Conservation (phyloP, 2,113 vertebrate genomes). For the Ciconia maguari region DNA sequence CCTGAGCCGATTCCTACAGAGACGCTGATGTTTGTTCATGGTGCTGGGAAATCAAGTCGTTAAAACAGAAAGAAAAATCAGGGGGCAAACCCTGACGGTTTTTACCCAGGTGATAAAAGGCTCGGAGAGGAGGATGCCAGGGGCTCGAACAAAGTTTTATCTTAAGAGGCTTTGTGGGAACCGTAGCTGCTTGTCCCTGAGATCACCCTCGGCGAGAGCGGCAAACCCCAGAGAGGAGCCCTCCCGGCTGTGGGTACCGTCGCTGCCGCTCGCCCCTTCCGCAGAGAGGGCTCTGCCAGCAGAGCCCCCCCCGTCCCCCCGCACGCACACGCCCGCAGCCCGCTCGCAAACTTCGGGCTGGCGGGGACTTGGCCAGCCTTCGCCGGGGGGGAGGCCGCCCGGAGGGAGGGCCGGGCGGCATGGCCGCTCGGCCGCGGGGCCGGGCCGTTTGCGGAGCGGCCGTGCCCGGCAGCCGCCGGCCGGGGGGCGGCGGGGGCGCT, state of each 20-base stretch:
- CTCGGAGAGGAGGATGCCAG: neutral
- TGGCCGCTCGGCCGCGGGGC: neutral
- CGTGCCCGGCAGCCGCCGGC: neutral
- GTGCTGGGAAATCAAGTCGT: neutral
- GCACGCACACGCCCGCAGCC: neutral
- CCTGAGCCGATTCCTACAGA: neutral
- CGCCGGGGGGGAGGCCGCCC: neutral
- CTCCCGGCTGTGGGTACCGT: neutral
- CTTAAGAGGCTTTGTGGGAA: neutral
- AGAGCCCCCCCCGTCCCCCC: too few species aligned
- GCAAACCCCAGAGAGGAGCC: neutral
- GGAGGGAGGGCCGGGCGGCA: rapidly evolving
- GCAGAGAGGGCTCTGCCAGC: neutral
- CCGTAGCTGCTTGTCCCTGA: neutral
- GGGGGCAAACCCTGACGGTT: neutral
- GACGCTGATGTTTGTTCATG: neutral
- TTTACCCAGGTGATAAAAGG: neutral
- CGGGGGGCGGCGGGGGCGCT: too few species aligned
- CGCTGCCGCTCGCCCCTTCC: neutral
- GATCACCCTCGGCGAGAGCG: neutral
- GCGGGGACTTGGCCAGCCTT: rapidly evolving
- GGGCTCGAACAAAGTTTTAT: neutral
- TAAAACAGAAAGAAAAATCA: neutral
- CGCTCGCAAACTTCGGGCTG: neutral
- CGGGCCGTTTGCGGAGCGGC: neutral